phyloP scores from a whole-genome alignment of 2,113 vertebrate genomes.

The Corythornis vintsioides region DNA sequence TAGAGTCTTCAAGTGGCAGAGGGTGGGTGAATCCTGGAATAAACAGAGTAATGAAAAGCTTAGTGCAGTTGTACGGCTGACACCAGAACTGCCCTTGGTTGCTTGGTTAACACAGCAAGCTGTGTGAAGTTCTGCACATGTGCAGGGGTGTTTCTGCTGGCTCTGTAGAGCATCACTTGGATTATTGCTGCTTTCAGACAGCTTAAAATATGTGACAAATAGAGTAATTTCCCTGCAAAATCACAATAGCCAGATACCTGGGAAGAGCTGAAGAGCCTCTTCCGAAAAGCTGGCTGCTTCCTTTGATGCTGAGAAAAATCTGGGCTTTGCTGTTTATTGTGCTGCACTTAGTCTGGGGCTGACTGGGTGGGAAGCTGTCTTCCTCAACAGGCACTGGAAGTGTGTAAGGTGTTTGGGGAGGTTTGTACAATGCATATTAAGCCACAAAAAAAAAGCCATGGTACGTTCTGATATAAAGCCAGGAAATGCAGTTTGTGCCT shows the following conservation, averaged over 20 bases:
- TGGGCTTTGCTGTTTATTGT: neutral
- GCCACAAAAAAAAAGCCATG: neutral
- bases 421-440: neutral
- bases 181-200: neutral
- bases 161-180: neutral
- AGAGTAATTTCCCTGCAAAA: neutral
- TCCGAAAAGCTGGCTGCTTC: neutral
- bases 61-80: neutral
- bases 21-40: neutral
- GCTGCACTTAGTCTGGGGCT: neutral
- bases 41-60: neutral
- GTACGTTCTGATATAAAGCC: neutral
- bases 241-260: neutral
- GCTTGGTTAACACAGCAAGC: neutral
- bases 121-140: fast-evolving
- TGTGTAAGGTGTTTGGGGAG: neutral
- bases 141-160: neutral
- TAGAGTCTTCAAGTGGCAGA: fast-evolving
- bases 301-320: neutral
- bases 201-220: neutral
- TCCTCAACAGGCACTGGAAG: neutral
- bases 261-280: neutral
- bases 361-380: neutral
- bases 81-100: neutral
- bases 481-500: neutral